Evolutionary conservation across 2,888 invertebrate genomes (phyloP).

Genomic region (Palloptera scutellata): DNA sequence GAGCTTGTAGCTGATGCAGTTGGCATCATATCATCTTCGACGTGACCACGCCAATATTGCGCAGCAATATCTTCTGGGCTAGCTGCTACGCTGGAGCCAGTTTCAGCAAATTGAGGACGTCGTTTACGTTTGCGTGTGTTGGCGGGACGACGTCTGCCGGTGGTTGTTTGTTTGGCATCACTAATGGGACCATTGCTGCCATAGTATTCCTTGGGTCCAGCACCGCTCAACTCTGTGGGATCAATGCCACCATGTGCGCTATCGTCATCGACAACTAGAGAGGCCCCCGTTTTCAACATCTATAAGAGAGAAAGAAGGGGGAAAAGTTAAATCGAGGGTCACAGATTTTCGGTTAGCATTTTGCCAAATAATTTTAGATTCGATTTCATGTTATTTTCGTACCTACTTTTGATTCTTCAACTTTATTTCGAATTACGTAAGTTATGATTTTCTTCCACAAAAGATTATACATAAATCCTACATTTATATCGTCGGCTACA

Average conservation of each 20-base stretch:
- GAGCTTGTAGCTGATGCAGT: conserved; percentile 6
- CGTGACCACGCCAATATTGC: conserved; percentile 62
- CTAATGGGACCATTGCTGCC: conserved; percentile 21
- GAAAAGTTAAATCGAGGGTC: too few relatives aligned
- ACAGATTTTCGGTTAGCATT: too few relatives aligned
- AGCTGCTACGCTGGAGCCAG: neutral
- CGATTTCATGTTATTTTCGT: too few relatives aligned
- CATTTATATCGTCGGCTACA: neutral
- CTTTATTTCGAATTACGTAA: too few relatives aligned
- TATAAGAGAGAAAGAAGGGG: conserved; percentile 37
- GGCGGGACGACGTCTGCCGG: conserved; percentile 57
- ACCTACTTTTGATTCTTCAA: too few relatives aligned
- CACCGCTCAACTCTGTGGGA: conserved; percentile 27
- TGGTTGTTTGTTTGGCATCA: conserved; percentile 21
- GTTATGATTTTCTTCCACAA: too few relatives aligned
- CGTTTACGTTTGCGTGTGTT: conserved; percentile 70
- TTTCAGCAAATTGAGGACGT: conserved; percentile 61
- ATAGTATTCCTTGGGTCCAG: conserved; percentile 30
- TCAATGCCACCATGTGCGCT: conserved; percentile 20
- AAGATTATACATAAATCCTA: too few relatives aligned
- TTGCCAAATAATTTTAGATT: too few relatives aligned
- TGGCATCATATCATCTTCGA: conserved; percentile 48
- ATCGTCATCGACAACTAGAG: conserved; percentile 43
- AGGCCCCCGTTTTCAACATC: conserved; percentile 62
- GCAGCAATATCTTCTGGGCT: neutral